Base-by-base conservation (phyloP, 2,888 invertebrate species). In the Panzeria rudis region DNA sequence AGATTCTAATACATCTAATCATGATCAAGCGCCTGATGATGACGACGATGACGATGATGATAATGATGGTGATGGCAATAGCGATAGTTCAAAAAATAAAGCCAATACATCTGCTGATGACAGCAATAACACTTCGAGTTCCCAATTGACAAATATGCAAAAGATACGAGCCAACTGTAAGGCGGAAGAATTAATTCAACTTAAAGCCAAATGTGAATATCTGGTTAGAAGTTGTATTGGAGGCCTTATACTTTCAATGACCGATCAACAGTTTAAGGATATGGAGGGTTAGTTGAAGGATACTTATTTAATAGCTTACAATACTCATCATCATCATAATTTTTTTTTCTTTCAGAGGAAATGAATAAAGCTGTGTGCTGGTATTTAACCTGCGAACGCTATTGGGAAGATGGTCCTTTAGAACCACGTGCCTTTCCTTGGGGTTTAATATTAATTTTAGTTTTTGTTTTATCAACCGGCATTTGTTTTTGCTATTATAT, bases 401-500 rank as follows among this genome's bases (percentile, higher is more conserved):
- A 97, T 92, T 98, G 97, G 97, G 97, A 98, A 92, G 97, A 97
- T 92, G 94, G 95, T 85, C 95, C 96, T 86, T 94, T 95, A 13
- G 95, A 95, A 87, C 94, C 95, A 68, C 94, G 96, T 88, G 95
- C 95, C 86, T 97, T 97, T 91, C 97, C 97, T 35, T 97, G 97
- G 96, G 96, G 96, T 66, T 93, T 95, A 50, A 93, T 95, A 73
- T 94, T 97, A 88, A 95, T 97, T 86, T 94, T 97, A 62, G 95
- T 97, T 86, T 95, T 97, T 89, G 95, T 97, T 69, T 94, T 97
- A 59, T 96, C 97, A 56, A 94, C 97, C 71, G 97, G 97, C 61
- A 95, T 97, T 86, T 97, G 97, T 92, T 95, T 97, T 93, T 97
- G 97, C 93, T 98, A 98, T 92, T 97, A 97, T 93, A 95, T 98